Evolutionary conservation across 2,113 vertebrate genomes (phyloP), one percentile per base, ranked within the genome.

Genomic region (Brevimyrus niger): DNA sequence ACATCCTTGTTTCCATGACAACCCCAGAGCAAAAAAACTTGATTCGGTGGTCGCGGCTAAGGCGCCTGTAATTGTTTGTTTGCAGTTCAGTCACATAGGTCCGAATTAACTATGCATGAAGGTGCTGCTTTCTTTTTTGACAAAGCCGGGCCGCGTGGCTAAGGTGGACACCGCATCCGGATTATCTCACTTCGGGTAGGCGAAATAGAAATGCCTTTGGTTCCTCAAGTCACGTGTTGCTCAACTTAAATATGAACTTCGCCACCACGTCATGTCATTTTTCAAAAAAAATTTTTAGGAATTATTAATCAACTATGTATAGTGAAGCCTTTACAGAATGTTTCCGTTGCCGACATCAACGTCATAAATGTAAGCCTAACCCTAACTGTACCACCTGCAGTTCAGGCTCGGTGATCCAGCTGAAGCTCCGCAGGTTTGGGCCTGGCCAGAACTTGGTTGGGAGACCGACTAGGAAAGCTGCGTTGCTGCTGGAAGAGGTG

Each of bases 1-100:
- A 93, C 92, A 91, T 93, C 88, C 88, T 90, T 88, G 91, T 95
- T 92, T 90, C 95, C 95, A 95, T 88, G 94, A 93, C 94, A 95
- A 95, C 95, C 42, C 44, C 91, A 91, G 91, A 90, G 90, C 87
- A 58, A 87, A 69, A 87, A 87, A 94, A 91, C 90, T 86, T 65
- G 58, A 94, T 93, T 92, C 91, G 87, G 61, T 87, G 83, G 92
- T 91, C 50, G 73, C 91, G 92, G 92, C 92, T 90, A 94, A 90
- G 93, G 93, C 92, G 89, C 90, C 89, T 90, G 89, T 90, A 89
- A 91, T 94, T 92, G 92, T 93, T 94, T 92, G 94, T 94, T 93
- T 93, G 90, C 91, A 91, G 93, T 94, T 92, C 83, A 91, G 92
- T 92, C 91, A 90, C 91, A 92, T 89, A 91, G 88, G 65, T 88